Percentiles rank a stretch among this genome's conserved stretches.
Conservation (phyloP, 2,113 vertebrate genomes). For the Bujurquina vittata region DNA sequence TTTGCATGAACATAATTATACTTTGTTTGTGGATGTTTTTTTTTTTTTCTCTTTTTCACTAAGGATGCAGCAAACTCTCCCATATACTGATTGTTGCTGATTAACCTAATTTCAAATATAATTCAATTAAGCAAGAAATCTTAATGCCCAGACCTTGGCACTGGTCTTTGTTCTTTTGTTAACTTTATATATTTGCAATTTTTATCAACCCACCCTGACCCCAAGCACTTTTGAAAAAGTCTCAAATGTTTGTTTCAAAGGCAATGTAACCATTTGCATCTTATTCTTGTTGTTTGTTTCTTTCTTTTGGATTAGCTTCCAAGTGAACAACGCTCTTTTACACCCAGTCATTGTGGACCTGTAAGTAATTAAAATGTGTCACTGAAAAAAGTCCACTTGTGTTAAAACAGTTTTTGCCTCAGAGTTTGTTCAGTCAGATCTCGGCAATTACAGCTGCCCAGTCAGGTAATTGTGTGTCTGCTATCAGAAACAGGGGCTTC, state of each 20-base stretch:
- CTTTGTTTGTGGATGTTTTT: conserved; percentile 23
- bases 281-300: background rate
- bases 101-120: conserved; percentile 39
- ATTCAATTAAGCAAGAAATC: conserved; percentile 9
- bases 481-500: conserved; percentile 14
- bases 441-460: background rate
- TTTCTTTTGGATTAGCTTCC: conserved; percentile 80
- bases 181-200: conserved; percentile 1
- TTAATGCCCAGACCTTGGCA: background rate
- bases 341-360: conserved; percentile 94
- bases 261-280: background rate
- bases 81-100: conserved; percentile 23
- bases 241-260: background rate
- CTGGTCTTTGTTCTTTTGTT: conserved; percentile 2
- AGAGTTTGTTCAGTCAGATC: background rate
- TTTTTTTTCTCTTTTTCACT: conserved; percentile 20
- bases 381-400: background rate
- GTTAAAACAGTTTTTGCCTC: background rate
- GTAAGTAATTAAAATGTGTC: conserved; percentile 78
- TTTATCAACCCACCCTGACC: background rate
- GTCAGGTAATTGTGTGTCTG: conserved; percentile 17
- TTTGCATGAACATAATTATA: conserved; percentile 54
- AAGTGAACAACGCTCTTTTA: conserved; percentile 89
- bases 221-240: background rate
- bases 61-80: conserved; percentile 17